Evolutionary conservation across 2,888 invertebrate species (phyloP), one percentile per base, ranked within the genome.

Genomic region (Dysmachus trigonus): DNA sequence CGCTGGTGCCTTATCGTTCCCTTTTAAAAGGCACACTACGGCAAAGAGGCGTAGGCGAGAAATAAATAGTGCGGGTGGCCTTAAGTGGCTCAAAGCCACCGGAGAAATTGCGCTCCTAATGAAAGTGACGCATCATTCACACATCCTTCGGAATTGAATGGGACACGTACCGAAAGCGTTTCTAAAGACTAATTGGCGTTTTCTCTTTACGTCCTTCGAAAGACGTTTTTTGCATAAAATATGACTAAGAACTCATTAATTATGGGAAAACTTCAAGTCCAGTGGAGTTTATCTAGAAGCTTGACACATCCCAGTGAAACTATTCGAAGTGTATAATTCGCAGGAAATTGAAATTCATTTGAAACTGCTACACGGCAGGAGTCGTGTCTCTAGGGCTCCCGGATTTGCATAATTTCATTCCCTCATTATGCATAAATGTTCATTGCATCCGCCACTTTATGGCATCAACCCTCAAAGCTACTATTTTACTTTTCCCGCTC

Each of bases 121-220:
- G 47, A 77, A 77, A 77, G 77, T 77, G 47, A 77, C 77, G 47
- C 47, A 77, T 47, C 47, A 62, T 62, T 47, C 35, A 76, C 35
- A 76, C 73, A 73, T 33, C 33, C 33, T 33, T n/a, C 62, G 62
- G 27, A 22, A 62, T 62, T 62, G 62, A 76, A 13, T 41, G 51
- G 22, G 47, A 77, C 77, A 47, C 47, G 77, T n/a, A 15, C 10
- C 13, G 10, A 27, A 77, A 77, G 15, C 47, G 15, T 30, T 77
- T 47, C 47, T 27, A 77, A 47, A 30, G 30, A 47, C 47, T 77
- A 77, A 51, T 77, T 77, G n/a, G 27, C 31, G 13, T n/a, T 76
- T 76, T 76, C 35, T 35, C 47, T 31, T 10, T 22, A 6, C 13
- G 41, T 6, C 7, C 47, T 77, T 15, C 47, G 47, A 30, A 77